These are phyloP conservation scores for Platycheirus albimanus DNA, from an alignment of 2,888 invertebrate species.

Conservation along the genomic window DNA sequence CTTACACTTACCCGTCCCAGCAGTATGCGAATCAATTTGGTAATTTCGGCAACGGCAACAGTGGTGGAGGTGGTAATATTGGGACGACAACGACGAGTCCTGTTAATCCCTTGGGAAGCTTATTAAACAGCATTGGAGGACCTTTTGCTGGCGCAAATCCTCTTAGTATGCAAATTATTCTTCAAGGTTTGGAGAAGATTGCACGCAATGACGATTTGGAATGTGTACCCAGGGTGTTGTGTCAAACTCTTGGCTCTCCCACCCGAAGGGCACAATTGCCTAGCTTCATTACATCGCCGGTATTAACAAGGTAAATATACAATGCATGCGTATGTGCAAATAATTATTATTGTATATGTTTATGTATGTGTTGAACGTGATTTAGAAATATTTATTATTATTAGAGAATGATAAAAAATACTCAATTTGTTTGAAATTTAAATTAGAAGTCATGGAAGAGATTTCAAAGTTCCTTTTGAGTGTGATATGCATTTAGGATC, in stretches of 20 bases:
- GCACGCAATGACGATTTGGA: slow-evolving; percentile 89
- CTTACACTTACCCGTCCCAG: slow-evolving; percentile 66
- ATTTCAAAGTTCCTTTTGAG: too few species aligned
- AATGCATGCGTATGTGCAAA: neutral
- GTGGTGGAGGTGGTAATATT: slow-evolving; percentile 76
- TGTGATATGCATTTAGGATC: too few species aligned
- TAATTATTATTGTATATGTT: neutral
- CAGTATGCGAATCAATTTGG: slow-evolving; percentile 81
- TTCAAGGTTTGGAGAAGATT: slow-evolving; percentile 85
- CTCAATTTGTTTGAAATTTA: too few species aligned
- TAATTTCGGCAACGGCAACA: slow-evolving; percentile 78
- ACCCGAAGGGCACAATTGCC: slow-evolving; percentile 81
- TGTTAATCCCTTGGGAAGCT: slow-evolving; percentile 78
- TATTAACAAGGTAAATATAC: slow-evolving; percentile 81
- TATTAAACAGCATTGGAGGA: slow-evolving; percentile 79
- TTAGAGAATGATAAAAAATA: too few species aligned
- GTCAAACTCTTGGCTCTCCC: slow-evolving; percentile 87
- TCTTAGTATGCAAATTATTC: slow-evolving; percentile 81
- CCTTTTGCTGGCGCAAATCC: slow-evolving; percentile 76
- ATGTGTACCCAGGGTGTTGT: slow-evolving; percentile 91
- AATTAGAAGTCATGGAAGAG: too few species aligned
- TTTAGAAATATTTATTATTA: too few species aligned
- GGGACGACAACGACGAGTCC: slow-evolving; percentile 35
- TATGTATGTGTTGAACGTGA: neutral
- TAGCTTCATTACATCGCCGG: slow-evolving; percentile 81